A percentile compares a stretch with the other conserved stretches of the same genome.
Evolutionary conservation across 1,140 invertebrate genomes (phyloP).

Genomic region (Delia radicum): DNA sequence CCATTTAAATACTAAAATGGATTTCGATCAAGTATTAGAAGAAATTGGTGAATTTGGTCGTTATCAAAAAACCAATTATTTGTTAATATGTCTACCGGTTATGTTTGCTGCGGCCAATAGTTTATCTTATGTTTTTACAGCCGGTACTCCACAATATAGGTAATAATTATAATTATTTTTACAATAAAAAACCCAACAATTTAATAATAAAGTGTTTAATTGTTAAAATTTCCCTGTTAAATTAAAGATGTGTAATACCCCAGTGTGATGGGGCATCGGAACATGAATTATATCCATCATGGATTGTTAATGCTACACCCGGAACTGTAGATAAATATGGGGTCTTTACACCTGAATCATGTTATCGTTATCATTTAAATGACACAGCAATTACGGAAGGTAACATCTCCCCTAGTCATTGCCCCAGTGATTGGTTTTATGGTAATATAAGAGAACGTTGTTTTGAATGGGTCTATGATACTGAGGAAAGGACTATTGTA

Average conservation of each 20-base stretch:
- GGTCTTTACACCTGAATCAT: slow-evolving; percentile 41
- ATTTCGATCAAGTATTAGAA: slow-evolving; percentile 61
- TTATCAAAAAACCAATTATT: slow-evolving; percentile 61
- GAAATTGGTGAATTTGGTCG: slow-evolving; percentile 63
- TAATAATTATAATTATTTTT: slow-evolving; percentile 30
- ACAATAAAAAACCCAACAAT: not conserved
- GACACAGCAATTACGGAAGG: not conserved
- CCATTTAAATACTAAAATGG: slow-evolving; percentile 50
- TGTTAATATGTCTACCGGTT: slow-evolving; percentile 62
- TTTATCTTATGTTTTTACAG: slow-evolving; percentile 64
- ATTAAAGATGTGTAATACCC: slow-evolving; percentile 58
- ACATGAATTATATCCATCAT: slow-evolving; percentile 52
- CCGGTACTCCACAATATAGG: slow-evolving; percentile 60
- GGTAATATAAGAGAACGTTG: slow-evolving; percentile 46
- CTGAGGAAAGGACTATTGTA: slow-evolving; percentile 60
- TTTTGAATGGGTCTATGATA: slow-evolving; percentile 58
- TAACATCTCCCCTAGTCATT: slow-evolving; percentile 35
- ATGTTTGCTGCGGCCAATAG: slow-evolving; percentile 63
- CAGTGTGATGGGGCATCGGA: slow-evolving; percentile 55
- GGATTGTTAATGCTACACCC: slow-evolving; percentile 57
- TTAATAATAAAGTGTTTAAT: not conserved
- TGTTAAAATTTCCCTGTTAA: not conserved
- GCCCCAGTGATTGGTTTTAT: slow-evolving; percentile 43
- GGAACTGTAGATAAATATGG: slow-evolving; percentile 40
- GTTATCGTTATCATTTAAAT: slow-evolving; percentile 36